Evolutionary conservation across 1,140 invertebrate species (phyloP).

Genomic region (Leptopilina clavipes): DNA sequence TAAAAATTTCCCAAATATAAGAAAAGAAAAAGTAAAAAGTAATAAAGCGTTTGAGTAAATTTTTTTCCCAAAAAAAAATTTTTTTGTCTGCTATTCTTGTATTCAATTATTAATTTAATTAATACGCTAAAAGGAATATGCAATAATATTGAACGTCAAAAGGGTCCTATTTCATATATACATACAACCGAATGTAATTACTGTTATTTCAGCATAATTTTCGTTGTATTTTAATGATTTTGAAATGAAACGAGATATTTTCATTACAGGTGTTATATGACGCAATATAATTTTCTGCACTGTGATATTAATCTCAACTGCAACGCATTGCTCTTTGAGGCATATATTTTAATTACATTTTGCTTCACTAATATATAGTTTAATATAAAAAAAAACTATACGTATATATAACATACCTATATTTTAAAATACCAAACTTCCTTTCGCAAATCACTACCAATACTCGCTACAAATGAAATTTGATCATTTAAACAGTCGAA

Average conservation of each 20-base stretch:
- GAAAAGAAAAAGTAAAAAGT: no score
- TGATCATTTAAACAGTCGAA: neutral
- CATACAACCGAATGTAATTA: neutral
- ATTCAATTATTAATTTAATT: no score
- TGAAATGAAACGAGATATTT: conserved; percentile 13
- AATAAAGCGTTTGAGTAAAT: no score
- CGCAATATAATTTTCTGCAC: neutral
- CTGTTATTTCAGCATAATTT: conserved; percentile 16
- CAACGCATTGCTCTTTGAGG: conserved; percentile 10
- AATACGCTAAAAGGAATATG: no score
- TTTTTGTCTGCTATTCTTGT: no score
- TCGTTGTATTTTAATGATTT: conserved; percentile 16
- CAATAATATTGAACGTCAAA: no score
- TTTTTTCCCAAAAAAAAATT: no score
- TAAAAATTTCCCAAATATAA: no score
- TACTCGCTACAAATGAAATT: neutral
- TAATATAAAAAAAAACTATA: neutral
- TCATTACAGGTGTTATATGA: conserved; percentile 1
- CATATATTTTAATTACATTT: conserved; percentile 11
- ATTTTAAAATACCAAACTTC: no score
- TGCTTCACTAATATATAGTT: neutral
- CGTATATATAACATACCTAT: no score
- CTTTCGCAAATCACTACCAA: no score
- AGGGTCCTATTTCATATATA: neutral
- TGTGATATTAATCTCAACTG: conserved; percentile 14